Base-by-base conservation (phyloP, 2,113 vertebrate genomes). In the Polypterus senegalus region DNA sequence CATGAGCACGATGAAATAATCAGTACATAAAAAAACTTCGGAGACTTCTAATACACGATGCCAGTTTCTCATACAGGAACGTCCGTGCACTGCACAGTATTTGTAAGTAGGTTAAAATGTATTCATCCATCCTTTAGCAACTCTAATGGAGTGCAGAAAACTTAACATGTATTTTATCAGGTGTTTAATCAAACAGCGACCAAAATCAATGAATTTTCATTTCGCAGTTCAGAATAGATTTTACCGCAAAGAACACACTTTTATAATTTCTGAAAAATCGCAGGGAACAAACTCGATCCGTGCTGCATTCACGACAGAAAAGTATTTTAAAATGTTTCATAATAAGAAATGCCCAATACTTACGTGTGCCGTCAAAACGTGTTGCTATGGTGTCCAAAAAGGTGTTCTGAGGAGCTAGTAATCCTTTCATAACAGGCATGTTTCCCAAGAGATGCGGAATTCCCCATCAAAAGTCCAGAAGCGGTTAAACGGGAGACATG, bases 391-490 rank as follows among this genome's bases (percentile, higher is more conserved):
- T 98, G 82, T 98, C 95, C 71, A 98, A 82, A 82, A 97, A 98
- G 72, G 95, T 98, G 87, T 98, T 98, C 75, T 98, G 95, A 47
- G 94, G 94, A 69, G 95, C 95, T 81, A 98, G 77, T 84, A 98
- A 90, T 90, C 95, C 95, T 66, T 98, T 98, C 95, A 98, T 98
- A 72, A 97, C 94, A 83, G 94, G 95, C 94, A 97, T 97, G 76
- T 91, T 98, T 89, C 88, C 90, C 86, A 82, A 73, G 64, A 49
- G 62, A 73, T 86, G 81, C 86, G 81, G 76, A 81, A 88, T 91
- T 91, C 91, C 86, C 93, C 94, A 97, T 97, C 89, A 97, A 98
- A 97, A 84, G 85, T 80, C 71, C 58, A 68, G 69, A 56, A 63
- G 71, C 60, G 66, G 64, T 52, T 57, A 63, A 65, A 72, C 65